These are phyloP conservation scores for Ardeotis arabs DNA, from an alignment of 2,113 vertebrate genomes.

Conservation along the genomic window DNA sequence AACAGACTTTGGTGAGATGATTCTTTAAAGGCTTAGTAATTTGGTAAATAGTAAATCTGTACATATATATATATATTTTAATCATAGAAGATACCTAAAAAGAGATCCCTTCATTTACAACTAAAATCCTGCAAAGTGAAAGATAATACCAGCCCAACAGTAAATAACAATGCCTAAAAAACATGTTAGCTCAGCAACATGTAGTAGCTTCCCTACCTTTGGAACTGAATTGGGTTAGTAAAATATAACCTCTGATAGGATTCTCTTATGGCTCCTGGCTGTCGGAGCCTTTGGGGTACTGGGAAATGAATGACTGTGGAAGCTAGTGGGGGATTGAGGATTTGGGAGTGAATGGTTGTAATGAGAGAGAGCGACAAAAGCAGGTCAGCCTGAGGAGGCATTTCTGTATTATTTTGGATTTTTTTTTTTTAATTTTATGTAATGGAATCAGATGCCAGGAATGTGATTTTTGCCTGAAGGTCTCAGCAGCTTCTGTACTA, in stretches of 20 bases:
- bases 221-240: background rate
- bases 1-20: background rate
- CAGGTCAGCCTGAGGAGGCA: background rate
- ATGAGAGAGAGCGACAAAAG: background rate
- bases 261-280: background rate
- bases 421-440: background rate
- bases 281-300: background rate
- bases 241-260: background rate
- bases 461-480: background rate
- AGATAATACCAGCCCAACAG: background rate
- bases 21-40: background rate
- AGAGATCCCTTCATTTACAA: background rate
- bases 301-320: background rate
- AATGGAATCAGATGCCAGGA: background rate
- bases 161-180: background rate
- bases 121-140: background rate
- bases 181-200: background rate
- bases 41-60: background rate
- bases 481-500: background rate
- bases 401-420: background rate
- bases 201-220: background rate
- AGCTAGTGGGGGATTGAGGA: accelerated
- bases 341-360: background rate
- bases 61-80: background rate
- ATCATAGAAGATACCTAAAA: background rate